A percentile compares a stretch with the other conserved stretches of the same genome.
These are phyloP conservation scores for Lysandra coridon DNA, from an alignment of 2,888 invertebrate species.

Conservation along the genomic window DNA sequence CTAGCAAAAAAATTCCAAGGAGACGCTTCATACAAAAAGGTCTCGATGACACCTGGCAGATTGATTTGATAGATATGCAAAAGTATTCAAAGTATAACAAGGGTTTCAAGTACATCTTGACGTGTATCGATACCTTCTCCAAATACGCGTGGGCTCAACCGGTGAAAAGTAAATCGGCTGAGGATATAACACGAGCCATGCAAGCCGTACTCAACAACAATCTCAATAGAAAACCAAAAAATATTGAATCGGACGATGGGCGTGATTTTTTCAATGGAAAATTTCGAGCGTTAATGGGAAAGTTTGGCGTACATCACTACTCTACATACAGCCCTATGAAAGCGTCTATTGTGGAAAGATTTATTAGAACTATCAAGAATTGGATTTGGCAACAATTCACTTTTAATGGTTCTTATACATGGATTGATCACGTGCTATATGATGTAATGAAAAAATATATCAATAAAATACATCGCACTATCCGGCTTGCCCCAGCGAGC, in stretches of 20 bases:
- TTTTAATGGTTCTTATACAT: slow-evolving; percentile 36
- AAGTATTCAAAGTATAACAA: slow-evolving; percentile 31
- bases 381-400: slow-evolving; percentile 21
- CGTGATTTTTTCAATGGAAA: slow-evolving; percentile 39
- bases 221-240: slow-evolving; percentile 28
- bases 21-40: slow-evolving; percentile 51
- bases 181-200: slow-evolving; percentile 13
- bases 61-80: slow-evolving; percentile 53
- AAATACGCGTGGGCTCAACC: slow-evolving; percentile 56
- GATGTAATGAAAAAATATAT: slow-evolving; percentile 35
- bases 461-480: slow-evolving; percentile 34
- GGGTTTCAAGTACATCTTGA: slow-evolving; percentile 35
- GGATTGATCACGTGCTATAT: slow-evolving; percentile 36
- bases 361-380: slow-evolving; percentile 35
- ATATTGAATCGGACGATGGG: slow-evolving; percentile 42
- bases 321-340: slow-evolving; percentile 37
- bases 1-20: slow-evolving; percentile 48
- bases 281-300: slow-evolving; percentile 17
- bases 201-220: too few relatives aligned
- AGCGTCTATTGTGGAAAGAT: slow-evolving; percentile 37
- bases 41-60: slow-evolving; percentile 61
- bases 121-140: slow-evolving; percentile 56
- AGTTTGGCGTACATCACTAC: slow-evolving; percentile 35
- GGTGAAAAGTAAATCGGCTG: slow-evolving; percentile 43
- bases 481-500: not conserved